A percentile compares a stretch with the other conserved stretches of the same genome.
These are phyloP conservation scores for Habropoda laboriosa DNA, from an alignment of 1,140 invertebrate genomes.

Conservation along the genomic window DNA sequence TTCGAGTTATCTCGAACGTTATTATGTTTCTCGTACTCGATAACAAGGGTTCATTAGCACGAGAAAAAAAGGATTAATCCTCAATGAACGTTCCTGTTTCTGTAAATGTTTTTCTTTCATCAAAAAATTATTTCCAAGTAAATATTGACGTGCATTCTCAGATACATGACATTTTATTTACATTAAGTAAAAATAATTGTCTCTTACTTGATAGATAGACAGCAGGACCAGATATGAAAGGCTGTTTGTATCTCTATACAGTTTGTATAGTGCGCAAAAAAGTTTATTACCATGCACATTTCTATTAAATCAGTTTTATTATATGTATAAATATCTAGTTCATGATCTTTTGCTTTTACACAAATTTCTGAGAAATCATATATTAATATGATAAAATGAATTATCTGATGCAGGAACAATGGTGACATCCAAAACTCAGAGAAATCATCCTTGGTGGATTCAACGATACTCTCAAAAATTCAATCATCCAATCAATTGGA, in stretches of 20 bases:
- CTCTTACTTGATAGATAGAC: slow-evolving; percentile 28
- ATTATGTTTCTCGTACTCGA: not conserved
- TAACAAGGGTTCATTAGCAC: not conserved
- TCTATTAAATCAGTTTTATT: too few species aligned
- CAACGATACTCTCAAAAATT: slow-evolving; percentile 67
- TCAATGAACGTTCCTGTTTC: not conserved
- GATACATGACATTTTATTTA: slow-evolving; percentile 21
- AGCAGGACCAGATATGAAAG: not conserved
- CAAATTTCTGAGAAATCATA: not conserved
- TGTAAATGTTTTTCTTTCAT: not conserved
- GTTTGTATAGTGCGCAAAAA: too few species aligned
- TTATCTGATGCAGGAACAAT: slow-evolving; percentile 66
- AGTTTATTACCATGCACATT: too few species aligned
- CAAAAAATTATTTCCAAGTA: not conserved
- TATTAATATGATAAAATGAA: not conserved
- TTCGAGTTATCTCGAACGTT: not conserved
- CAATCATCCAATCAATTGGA: slow-evolving; percentile 60
- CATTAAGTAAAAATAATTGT: slow-evolving; percentile 51
- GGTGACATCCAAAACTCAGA: slow-evolving; percentile 60
- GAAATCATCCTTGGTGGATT: slow-evolving; percentile 66
- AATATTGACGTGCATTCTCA: not conserved
- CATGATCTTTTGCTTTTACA: too few species aligned
- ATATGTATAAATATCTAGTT: too few species aligned
- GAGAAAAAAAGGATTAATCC: not conserved
- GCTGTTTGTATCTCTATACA: too few species aligned